Evolutionary conservation across 2,797 vertebrate species (phyloP), one percentile per base, ranked within the genome.

Genomic region (Furcifer pardalis): DNA sequence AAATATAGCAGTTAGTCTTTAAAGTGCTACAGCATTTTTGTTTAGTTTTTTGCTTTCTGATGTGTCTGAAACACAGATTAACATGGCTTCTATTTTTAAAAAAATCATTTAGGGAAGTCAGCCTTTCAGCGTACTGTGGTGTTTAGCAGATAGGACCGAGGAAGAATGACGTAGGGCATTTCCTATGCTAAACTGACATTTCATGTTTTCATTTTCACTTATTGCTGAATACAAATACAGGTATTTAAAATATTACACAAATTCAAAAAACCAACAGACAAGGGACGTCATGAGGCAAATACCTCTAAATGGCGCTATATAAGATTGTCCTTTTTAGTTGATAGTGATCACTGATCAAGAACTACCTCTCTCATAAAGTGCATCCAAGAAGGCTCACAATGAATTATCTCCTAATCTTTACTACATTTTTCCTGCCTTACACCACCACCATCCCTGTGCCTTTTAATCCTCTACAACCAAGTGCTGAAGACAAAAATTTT

Each of bases 251-350:
- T 79, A 79, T 89, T 81, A 90, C 77, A 77, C 66, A 77, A 63
- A 63, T 44, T 65, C 19, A 74, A 30, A 90, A 90, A 93, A 87
- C 49, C 52, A 88, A 89, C 74, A 82, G 65, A 62, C 89, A 88
- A 84, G 13, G 87, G 87, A 84, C 95, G 92, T 95, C 95, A 86
- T 8, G n/a, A 94, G 0, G 59, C 40, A 2, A 12, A 66, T 83
- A 78, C 73, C 86, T 44, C 76, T 13, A n/a, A 78, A 72, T 78
- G 21, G 63, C 86, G 72, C 81, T 91, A 81, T 94, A 95, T 94
- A 96, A 96, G 91, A 72, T 21, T 3, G 73, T 62, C 19, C 77
- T 86, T 77, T 87, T 52, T 44, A 1, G 8, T 59, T 77, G 83
- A 68, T 78, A 25, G 37, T 79, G 9, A 79, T 73, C 88, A 84